These are phyloP conservation scores for Troides aeacus DNA, from an alignment of 2,888 invertebrate genomes.

Conservation along the genomic window DNA sequence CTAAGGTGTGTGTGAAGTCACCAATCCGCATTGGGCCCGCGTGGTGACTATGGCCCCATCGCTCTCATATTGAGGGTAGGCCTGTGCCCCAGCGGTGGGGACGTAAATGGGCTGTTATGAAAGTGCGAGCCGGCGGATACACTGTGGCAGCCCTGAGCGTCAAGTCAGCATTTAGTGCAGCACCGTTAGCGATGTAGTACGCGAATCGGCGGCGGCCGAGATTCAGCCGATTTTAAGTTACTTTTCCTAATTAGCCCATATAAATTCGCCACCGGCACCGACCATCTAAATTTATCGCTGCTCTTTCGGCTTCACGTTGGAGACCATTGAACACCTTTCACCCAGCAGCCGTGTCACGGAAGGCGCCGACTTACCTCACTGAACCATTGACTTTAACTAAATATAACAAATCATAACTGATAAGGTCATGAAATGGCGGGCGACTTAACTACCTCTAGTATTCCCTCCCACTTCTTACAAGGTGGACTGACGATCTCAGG, in stretches of 20 bases:
- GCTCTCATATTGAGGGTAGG: too few relatives aligned
- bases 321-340: not conserved
- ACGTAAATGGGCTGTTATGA: not conserved
- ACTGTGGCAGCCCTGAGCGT: slow-evolving; percentile 14
- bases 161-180: slow-evolving; percentile 12
- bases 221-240: slow-evolving; percentile 14
- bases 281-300: slow-evolving; percentile 2
- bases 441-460: too few relatives aligned
- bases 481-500: too few relatives aligned
- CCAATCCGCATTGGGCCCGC: too few relatives aligned
- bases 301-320: not conserved
- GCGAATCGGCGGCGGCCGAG: slow-evolving; percentile 15
- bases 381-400: too few relatives aligned
- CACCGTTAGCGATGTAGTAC: slow-evolving; percentile 26
- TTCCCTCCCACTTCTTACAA: too few relatives aligned
- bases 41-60: too few relatives aligned
- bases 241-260: slow-evolving; percentile 27
- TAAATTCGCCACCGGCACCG: slow-evolving; percentile 16
- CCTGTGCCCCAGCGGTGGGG: too few relatives aligned
- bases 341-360: not conserved
- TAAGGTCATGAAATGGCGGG: too few relatives aligned
- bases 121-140: not conserved
- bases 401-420: too few relatives aligned
- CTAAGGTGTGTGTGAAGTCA: not conserved
- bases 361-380: too few relatives aligned